Evolutionary conservation across 2,888 invertebrate genomes (phyloP).

Genomic region (Caenorhabditis wallacei): DNA sequence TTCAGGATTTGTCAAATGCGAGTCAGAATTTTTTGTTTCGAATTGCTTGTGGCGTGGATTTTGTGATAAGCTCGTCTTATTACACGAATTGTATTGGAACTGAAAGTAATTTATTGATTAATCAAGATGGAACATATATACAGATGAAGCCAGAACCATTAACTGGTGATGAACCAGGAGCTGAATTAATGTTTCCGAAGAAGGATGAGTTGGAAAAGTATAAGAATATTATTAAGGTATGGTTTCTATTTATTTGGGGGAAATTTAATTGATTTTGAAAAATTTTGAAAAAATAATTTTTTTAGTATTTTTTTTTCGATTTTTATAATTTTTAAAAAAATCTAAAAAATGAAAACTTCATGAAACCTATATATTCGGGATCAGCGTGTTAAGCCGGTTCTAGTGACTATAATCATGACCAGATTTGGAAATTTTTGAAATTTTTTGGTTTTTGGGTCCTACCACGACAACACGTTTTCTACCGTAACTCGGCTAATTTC

Average conservation of each 20-base stretch:
- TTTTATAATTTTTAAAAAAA: no score
- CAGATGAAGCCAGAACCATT: slow-evolving; percentile 60
- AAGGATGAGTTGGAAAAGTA: slow-evolving; percentile 63
- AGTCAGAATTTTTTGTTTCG: slow-evolving; percentile 66
- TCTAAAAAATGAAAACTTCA: no score
- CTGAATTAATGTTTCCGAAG: slow-evolving; percentile 52
- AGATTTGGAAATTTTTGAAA: no score
- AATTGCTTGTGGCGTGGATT: slow-evolving; percentile 65
- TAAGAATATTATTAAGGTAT: slow-evolving; percentile 57
- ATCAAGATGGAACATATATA: slow-evolving; percentile 60
- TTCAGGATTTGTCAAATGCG: slow-evolving; percentile 48
- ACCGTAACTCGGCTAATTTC: no score
- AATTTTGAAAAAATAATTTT: neutral
- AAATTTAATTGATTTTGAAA: neutral
- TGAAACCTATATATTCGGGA: no score
- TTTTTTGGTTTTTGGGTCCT: no score
- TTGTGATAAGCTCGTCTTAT: slow-evolving; percentile 47
- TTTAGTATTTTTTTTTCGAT: neutral
- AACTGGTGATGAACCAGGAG: slow-evolving; percentile 59
- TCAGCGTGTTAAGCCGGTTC: no score
- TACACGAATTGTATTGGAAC: slow-evolving; percentile 59
- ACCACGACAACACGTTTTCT: no score
- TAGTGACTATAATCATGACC: no score
- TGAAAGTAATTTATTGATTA: slow-evolving; percentile 47
- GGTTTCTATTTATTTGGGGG: neutral